phyloP scores from a whole-genome alignment of 1,140 invertebrate species.

The Rhopalosiphum padi region DNA sequence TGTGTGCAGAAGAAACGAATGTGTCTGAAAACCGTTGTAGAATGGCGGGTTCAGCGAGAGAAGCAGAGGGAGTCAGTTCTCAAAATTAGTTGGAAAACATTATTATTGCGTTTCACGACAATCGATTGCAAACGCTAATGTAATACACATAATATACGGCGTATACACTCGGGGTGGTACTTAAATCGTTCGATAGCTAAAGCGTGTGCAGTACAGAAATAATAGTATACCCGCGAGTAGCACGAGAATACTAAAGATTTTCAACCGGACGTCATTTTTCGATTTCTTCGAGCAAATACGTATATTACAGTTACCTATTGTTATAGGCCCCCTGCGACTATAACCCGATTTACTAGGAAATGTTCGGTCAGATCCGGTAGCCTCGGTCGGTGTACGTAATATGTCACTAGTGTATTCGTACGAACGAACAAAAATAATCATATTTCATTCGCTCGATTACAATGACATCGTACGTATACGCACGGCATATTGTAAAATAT shows the following conservation, averaged over 20 bases:
- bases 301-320: background rate
- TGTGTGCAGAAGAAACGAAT: background rate
- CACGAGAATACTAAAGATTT: background rate
- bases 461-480: background rate
- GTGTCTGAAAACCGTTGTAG: background rate
- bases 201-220: background rate
- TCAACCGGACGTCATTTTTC: background rate
- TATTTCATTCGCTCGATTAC: background rate
- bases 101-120: background rate
- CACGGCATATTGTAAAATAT: background rate
- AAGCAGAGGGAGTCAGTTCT: background rate
- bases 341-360: conserved; percentile 13
- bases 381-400: background rate
- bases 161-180: background rate
- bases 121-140: background rate
- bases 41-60: background rate
- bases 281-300: conserved; percentile 1
- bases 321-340: background rate
- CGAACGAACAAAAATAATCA: background rate
- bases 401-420: background rate
- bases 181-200: background rate
- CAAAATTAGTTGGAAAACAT: background rate
- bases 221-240: background rate
- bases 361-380: background rate
- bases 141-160: background rate